Base-by-base conservation (phyloP, 2,888 invertebrate genomes). In the Pterobdella sp. region DNA sequence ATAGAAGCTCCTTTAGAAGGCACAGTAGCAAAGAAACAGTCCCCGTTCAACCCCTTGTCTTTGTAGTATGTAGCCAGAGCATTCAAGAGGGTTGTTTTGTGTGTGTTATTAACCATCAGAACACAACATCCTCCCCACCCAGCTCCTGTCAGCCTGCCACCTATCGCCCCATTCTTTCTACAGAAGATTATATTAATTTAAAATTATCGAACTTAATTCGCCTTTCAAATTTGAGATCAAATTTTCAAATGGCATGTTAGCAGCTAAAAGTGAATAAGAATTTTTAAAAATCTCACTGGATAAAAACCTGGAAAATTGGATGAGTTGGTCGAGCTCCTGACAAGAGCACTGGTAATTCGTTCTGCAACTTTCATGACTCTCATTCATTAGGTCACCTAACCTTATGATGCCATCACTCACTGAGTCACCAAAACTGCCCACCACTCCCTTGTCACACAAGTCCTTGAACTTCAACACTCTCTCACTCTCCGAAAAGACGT, bases 111-210 rank as follows among this genome's bases (percentile, higher is more conserved):
- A 72, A 91, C 89, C 77, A 95, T 85, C 29, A 94, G 93, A 18
- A 98, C 94, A 72, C 90, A 88, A 84, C 96, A 97, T 3, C 98
- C 98, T 52, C 97, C 98, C 97, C 97, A 97, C 7, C 94, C 94
- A 37, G 97, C 97, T 49, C 97, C 98, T 0, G 97, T 97, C 56
- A 98, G 86, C 70, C 97, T 88, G n/a, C 92, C 91, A 63, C 93
- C 91, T n/a, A 90, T 85, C 1, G 89, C 88, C 69, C 88, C 88
- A 75, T 87, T 75, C 36, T 80, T 68, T 73, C 83, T 84, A 72
- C 31, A 74, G 73, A 56, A 18, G 60, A n/a, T 7, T 42, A 18
- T 42, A 42, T 42, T 7, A 42, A 42, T 7, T 18, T 37, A 68
- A 34, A 18, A 67, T 67, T 10, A 68, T 18, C 3, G 18, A 42